Evolutionary conservation across 2,888 invertebrate genomes (phyloP), one percentile per base, ranked within the genome.

Genomic region (Coelinius sp.): DNA sequence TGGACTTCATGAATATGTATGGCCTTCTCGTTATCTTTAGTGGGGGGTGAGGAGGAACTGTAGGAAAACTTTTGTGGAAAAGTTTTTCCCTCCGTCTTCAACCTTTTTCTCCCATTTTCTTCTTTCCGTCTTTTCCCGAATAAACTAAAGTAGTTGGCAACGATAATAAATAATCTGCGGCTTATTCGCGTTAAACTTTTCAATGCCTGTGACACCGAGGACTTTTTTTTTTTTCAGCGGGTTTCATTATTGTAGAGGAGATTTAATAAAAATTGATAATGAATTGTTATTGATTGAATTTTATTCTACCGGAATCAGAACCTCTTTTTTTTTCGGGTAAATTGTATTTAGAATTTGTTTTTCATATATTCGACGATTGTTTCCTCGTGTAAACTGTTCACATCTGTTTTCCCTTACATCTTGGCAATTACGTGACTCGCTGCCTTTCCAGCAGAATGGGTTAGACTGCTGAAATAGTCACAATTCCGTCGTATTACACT

Each of bases 311-410:
- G 31, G 31, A 31, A 31, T 31, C 4, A 49, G 7, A 49, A 10
- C 2, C 2, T 10, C 17, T 10, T 0, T 20, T 0, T 20, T 49
- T 17, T 49, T 10, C 10, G 10, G 5, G 49, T 17, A 17, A 8
- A 59, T 59, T 59, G 35, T 17, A 17, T 59, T 35, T 17, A 0
- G 17, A 49, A 65, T 65, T 65, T 14, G 31, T 65, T 35, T 25
- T 17, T 22, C 66, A 17, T 52, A 35, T 31, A 66, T 52, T 31
- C 17, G 35, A 31, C 80, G 81, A 80, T 80, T 79, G 82, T 80
- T 81, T 80, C 82, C 78, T 81, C 81, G 80, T 78, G 78, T 35
- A 77, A 81, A 81, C 52, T 71, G 77, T 76, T 77, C 79, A 75
- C 82, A 83, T 83, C 83, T 83, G 83, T 83, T 83, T 24, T 44